Base-by-base conservation (phyloP, 2,888 invertebrate species). In the Stenolophus ochropezus region DNA sequence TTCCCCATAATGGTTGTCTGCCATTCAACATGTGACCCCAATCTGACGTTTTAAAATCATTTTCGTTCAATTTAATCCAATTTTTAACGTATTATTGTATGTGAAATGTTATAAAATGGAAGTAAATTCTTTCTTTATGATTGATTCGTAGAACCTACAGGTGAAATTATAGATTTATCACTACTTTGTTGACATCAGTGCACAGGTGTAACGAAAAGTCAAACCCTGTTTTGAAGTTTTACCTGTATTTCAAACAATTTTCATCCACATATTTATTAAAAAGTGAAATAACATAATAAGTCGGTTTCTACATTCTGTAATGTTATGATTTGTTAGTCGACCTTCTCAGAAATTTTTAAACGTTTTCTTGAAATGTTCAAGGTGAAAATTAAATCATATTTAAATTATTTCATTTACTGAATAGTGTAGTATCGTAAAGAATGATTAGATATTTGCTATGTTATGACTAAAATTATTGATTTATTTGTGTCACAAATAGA, bases 1-100 rank as follows among this genome's bases (percentile, higher is more conserved):
- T 69, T 69, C 61, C 49, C 82, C 73, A 78, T 82, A 73, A 76
- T 82, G 77, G 82, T 76, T 61, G 82, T 71, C 82, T 76, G 76
- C 42, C 90, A 90, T 90, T 88, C 89, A 89, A 89, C 90, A 90
- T 90, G 90, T 91, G 91, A 90, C 90, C 91, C 88, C 87, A 88
- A 88, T 88, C 83, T 86, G 85, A 86, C 86, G 86, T 86, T 87
- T 86, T 76, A 56, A 58, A 75, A 81, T 76, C 76, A 75, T 75
- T 76, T 81, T 69, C 27, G 53, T 73, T 71, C 27, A 20, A 11
- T 73, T 21, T 73, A 58, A 56, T 47, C 58, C 18, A 18, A 27
- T 73, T 33, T 73, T 80, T 71, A 42, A 56, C 23, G 5, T 21
- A 56, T 23, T 49, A 42, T 42, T 71, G 71, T 8, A 51, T 49